phyloP scores from a whole-genome alignment of 2,113 vertebrate genomes.

The Crypturellus undulatus region DNA sequence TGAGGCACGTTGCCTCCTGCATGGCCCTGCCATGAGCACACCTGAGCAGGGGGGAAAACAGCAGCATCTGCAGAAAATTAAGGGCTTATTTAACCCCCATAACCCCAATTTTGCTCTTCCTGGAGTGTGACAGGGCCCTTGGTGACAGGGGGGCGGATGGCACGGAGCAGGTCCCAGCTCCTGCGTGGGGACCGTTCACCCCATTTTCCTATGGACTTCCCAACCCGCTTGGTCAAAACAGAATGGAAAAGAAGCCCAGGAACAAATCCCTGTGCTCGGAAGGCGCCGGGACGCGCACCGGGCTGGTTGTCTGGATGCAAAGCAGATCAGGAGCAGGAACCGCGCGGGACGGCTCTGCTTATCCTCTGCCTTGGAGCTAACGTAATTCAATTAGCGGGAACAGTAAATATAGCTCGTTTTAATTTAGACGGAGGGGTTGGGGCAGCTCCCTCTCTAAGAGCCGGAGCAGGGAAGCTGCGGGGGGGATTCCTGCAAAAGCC shows the following conservation, averaged over 20 bases:
- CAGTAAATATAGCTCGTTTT: slow-evolving; percentile 15
- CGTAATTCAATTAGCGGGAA: slow-evolving; percentile 16
- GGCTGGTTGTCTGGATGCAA: background rate
- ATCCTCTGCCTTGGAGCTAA: background rate
- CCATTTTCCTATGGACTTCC: background rate
- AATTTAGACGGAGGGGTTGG: slow-evolving; percentile 1
- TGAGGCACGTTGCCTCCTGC: slow-evolving; percentile 25
- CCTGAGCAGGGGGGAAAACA: background rate
- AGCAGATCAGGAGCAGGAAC: background rate
- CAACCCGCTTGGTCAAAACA: background rate
- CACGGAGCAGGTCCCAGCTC: background rate
- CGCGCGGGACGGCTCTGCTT: slow-evolving; percentile 20
- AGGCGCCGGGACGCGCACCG: background rate
- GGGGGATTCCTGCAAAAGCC: background rate
- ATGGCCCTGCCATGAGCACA: background rate
- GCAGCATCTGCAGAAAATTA: slow-evolving; percentile 62
- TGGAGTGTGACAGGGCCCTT: background rate
- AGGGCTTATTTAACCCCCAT: background rate
- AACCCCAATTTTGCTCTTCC: too few species aligned
- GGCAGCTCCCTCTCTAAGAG: background rate
- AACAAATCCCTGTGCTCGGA: background rate
- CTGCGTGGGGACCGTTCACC: background rate
- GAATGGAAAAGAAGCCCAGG: background rate
- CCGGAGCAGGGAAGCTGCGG: slow-evolving; percentile 11
- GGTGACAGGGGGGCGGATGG: accelerated